phyloP scores from a whole-genome alignment of 2,113 vertebrate species.

The Heloderma charlesbogerti region DNA sequence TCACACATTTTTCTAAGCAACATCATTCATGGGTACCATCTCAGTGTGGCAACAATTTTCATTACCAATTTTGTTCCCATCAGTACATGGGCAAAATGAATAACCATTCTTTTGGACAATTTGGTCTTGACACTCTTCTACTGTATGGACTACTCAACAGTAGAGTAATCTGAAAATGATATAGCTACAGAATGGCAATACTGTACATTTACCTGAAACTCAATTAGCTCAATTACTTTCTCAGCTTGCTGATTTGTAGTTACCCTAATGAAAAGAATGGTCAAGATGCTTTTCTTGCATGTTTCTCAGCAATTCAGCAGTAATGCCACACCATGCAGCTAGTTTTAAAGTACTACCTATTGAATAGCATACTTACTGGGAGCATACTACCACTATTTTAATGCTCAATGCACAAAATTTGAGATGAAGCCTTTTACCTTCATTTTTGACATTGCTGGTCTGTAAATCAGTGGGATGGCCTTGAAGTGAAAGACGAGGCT shows the following conservation, averaged over 20 bases:
- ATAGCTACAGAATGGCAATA: neutral
- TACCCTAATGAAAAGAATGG: constrained; percentile 19
- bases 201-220: neutral
- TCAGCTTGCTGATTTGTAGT: constrained; percentile 21
- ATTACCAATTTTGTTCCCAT: neutral
- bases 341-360: neutral
- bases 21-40: neutral
- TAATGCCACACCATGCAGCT: neutral
- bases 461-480: constrained; percentile 91
- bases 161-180: constrained; percentile 1
- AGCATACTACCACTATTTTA: neutral
- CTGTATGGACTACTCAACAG: constrained; percentile 15
- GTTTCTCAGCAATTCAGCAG: constrained; percentile 27
- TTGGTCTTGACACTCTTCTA: neutral
- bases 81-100: neutral
- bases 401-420: neutral
- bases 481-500: constrained; percentile 95
- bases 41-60: neutral
- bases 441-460: constrained; percentile 92
- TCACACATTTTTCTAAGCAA: neutral
- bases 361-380: neutral
- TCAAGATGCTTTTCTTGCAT: constrained; percentile 24
- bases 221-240: neutral
- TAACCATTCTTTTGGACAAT: neutral
- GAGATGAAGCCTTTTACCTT: constrained; percentile 82